These are phyloP conservation scores for Calosoma granatense DNA, from an alignment of 1,140 invertebrate genomes.

Conservation along the genomic window DNA sequence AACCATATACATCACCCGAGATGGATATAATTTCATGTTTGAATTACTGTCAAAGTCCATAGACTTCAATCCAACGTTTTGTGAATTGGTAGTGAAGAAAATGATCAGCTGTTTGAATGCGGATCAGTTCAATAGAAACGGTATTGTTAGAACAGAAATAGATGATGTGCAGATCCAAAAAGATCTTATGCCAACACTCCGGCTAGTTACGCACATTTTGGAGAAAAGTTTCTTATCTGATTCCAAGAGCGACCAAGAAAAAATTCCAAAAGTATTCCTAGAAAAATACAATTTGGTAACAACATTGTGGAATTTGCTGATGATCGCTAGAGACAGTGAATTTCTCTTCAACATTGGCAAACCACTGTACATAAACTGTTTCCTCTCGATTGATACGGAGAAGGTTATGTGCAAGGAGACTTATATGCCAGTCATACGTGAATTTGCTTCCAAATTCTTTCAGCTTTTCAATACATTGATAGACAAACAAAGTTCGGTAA, in stretches of 20 bases:
- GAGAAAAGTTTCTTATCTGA: constrained; percentile 20
- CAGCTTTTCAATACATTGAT: constrained; percentile 45
- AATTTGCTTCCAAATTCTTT: constrained; percentile 18
- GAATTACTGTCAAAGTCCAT: constrained; percentile 39
- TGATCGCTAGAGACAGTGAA: constrained; percentile 23
- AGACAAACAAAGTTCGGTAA: constrained; percentile 26
- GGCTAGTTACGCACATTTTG: constrained; percentile 35
- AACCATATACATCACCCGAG: constrained; percentile 50
- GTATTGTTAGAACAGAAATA: constrained; percentile 33
- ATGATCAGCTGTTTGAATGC: constrained; percentile 25
- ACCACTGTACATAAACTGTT: neutral
- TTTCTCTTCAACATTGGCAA: constrained; percentile 19
- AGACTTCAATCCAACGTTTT: constrained; percentile 35
- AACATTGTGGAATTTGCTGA: constrained; percentile 30
- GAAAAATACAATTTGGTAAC: constrained; percentile 25
- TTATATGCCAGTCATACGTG: neutral
- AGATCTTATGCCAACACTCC: constrained; percentile 39
- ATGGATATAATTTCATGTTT: constrained; percentile 44
- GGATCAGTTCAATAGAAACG: constrained; percentile 29
- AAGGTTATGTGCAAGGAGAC: neutral
- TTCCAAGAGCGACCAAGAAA: constrained; percentile 20
- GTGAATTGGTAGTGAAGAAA: constrained; percentile 38
- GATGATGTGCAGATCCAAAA: constrained; percentile 41
- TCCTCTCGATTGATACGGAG: neutral
- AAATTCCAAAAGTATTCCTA: constrained; percentile 25